Evolutionary conservation across 2,888 invertebrate genomes (phyloP).

Genomic region (Helicoverpa assulta): DNA sequence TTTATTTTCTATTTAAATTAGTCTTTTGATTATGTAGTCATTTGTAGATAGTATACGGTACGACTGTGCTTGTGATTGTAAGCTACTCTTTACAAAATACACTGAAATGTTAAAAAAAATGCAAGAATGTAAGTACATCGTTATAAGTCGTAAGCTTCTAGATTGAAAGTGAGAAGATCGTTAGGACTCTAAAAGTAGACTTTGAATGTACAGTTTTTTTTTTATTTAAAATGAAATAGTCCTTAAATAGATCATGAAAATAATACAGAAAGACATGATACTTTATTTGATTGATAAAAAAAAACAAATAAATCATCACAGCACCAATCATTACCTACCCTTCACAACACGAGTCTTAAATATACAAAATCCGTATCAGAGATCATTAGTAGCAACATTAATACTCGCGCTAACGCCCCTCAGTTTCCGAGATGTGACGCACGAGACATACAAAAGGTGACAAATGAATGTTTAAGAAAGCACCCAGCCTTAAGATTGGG

Average conservation of each 20-base stretch:
- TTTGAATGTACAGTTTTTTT: too few species aligned
- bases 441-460: conserved; percentile 67
- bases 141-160: too few species aligned
- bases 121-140: too few species aligned
- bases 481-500: conserved; percentile 61
- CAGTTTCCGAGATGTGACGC: conserved; percentile 62
- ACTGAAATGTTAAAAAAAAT: too few species aligned
- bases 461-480: conserved; percentile 71
- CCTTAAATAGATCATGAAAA: too few species aligned
- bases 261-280: too few species aligned
- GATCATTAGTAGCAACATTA: conserved; percentile 69
- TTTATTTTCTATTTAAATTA: conserved; percentile 3
- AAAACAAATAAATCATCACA: conserved; percentile 31
- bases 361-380: conserved; percentile 61
- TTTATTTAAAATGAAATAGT: too few species aligned
- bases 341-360: conserved; percentile 32
- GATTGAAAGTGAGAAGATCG: too few species aligned
- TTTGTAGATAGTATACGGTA: neutral
- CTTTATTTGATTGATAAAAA: too few species aligned
- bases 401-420: conserved; percentile 65
- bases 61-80: neutral
- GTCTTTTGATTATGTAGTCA: neutral
- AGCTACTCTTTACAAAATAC: too few species aligned
- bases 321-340: conserved; percentile 37
- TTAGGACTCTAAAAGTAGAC: too few species aligned